Evolutionary conservation across 1,140 invertebrate genomes (phyloP).

Genomic region (Chelonus insularis): DNA sequence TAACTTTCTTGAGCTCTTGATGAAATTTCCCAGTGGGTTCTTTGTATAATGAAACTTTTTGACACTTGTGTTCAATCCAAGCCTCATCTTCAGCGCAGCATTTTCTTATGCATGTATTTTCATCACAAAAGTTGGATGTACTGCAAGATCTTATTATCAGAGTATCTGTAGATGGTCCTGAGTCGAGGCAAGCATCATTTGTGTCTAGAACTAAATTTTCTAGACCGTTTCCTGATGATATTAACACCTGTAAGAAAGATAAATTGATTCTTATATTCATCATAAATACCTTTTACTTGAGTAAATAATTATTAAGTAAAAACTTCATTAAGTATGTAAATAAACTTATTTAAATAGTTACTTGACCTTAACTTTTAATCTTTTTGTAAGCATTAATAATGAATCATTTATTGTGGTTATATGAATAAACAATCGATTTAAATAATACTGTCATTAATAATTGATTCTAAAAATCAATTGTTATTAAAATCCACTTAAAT

Average conservation of each 20-base stretch:
- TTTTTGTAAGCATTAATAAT: too few relatives aligned
- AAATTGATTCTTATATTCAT: neutral
- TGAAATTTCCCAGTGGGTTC: neutral
- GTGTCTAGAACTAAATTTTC: neutral
- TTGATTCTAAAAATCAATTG: too few relatives aligned
- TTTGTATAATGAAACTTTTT: neutral
- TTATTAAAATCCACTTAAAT: too few relatives aligned
- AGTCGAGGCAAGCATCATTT: slow-evolving; percentile 18
- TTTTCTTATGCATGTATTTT: slow-evolving; percentile 8
- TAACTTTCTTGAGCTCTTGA: neutral
- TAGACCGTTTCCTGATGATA: neutral
- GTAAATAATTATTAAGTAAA: neutral
- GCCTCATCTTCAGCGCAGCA: slow-evolving; percentile 13
- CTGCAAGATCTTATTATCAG: slow-evolving; percentile 16
- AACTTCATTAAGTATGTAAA: too few relatives aligned
- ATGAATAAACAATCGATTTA: too few relatives aligned
- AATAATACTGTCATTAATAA: too few relatives aligned
- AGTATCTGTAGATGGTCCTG: neutral
- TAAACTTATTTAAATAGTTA: too few relatives aligned
- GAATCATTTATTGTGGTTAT: too few relatives aligned
- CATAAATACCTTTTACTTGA: neutral
- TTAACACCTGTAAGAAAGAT: slow-evolving; percentile 6
- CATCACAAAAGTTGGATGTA: slow-evolving; percentile 5
- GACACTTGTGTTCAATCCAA: slow-evolving; percentile 1
- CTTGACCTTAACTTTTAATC: too few relatives aligned